Percentiles rank a stretch among this genome's conserved stretches.
Evolutionary conservation across 2,113 vertebrate genomes (phyloP).

Genomic region (Clarias batrachus): DNA sequence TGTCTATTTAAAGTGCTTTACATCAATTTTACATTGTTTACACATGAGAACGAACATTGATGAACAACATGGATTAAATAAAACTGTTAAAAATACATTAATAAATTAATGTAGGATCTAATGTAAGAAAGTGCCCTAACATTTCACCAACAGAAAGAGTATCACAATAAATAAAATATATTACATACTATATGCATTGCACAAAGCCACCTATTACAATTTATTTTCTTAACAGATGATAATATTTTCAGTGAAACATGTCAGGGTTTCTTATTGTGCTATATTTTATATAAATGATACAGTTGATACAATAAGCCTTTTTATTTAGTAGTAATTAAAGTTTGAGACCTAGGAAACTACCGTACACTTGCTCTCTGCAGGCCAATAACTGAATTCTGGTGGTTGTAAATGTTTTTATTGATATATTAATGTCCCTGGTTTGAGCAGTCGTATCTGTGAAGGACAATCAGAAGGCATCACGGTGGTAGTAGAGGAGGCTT

Average conservation of each 20-base stretch:
- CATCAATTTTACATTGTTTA: slow-evolving; percentile 63
- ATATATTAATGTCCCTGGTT: slow-evolving; percentile 35
- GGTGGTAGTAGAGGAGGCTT: slow-evolving; percentile 89
- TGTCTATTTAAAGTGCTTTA: slow-evolving; percentile 74
- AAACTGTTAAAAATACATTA: slow-evolving; percentile 65
- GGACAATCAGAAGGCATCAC: slow-evolving; percentile 65
- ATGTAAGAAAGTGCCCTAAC: slow-evolving; percentile 64
- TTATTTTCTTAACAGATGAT: slow-evolving; percentile 69
- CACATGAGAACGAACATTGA: slow-evolving; percentile 62
- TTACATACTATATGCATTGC: slow-evolving; percentile 83
- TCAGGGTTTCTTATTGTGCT: slow-evolving; percentile 55
- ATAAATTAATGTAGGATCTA: slow-evolving; percentile 67
- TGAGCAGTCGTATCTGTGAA: slow-evolving; percentile 54
- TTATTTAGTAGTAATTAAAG: slow-evolving; percentile 61
- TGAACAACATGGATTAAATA: slow-evolving; percentile 59
- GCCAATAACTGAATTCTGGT: slow-evolving; percentile 31
- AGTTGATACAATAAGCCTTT: slow-evolving; percentile 57
- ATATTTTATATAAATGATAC: slow-evolving; percentile 66
- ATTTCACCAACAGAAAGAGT: slow-evolving; percentile 71
- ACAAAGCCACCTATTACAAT: slow-evolving; percentile 88
- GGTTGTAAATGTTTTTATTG: slow-evolving; percentile 27
- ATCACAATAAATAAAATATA: slow-evolving; percentile 72
- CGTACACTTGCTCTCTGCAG: slow-evolving; percentile 41
- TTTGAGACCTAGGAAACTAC: slow-evolving; percentile 48
- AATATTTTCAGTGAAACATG: slow-evolving; percentile 65